phyloP scores from a whole-genome alignment of 2,888 invertebrate species.

The Villa cingulata region DNA sequence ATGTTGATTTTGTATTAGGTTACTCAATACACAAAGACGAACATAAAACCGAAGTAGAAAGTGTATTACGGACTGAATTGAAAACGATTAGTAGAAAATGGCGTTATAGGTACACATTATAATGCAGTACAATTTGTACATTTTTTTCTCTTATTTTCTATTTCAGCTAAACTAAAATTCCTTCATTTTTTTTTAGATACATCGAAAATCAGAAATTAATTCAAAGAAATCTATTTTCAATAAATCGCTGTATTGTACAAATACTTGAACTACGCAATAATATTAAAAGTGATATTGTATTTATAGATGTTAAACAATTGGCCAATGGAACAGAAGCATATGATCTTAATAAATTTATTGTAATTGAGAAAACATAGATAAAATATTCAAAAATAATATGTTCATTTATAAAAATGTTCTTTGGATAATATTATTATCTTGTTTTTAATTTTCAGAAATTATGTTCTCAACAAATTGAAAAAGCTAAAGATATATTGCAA shows the following conservation, averaged over 20 bases:
- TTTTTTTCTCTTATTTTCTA: too few relatives aligned
- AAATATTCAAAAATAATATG: too few relatives aligned
- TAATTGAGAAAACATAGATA: too few relatives aligned
- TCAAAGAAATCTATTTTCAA: slow-evolving; percentile 51
- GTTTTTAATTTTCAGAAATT: slow-evolving; percentile 18
- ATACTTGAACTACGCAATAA: slow-evolving; percentile 69
- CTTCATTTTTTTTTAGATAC: slow-evolving; percentile 28
- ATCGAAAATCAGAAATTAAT: slow-evolving; percentile 39
- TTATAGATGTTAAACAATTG: slow-evolving; percentile 34
- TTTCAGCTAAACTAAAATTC: too few relatives aligned
- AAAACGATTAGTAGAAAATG: slow-evolving; percentile 51
- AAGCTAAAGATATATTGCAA: slow-evolving; percentile 50
- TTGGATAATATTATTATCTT: background rate
- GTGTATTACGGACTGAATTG: slow-evolving; percentile 44
- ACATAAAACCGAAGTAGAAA: slow-evolving; percentile 32
- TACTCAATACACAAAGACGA: slow-evolving; percentile 43
- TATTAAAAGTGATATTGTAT: slow-evolving; percentile 45
- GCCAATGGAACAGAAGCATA: slow-evolving; percentile 25
- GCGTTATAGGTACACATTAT: slow-evolving; percentile 39
- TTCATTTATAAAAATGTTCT: too few relatives aligned
- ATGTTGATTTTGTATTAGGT: slow-evolving; percentile 80
- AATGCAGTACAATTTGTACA: too few relatives aligned
- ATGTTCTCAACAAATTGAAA: slow-evolving; percentile 48
- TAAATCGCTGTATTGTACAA: slow-evolving; percentile 70
- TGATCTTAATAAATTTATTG: slow-evolving; percentile 30